A percentile compares a stretch with the other conserved stretches of the same genome.
These are phyloP conservation scores for Pseudococcus jackbeardsleyi DNA, from an alignment of 2,888 invertebrate species.

Conservation along the genomic window DNA sequence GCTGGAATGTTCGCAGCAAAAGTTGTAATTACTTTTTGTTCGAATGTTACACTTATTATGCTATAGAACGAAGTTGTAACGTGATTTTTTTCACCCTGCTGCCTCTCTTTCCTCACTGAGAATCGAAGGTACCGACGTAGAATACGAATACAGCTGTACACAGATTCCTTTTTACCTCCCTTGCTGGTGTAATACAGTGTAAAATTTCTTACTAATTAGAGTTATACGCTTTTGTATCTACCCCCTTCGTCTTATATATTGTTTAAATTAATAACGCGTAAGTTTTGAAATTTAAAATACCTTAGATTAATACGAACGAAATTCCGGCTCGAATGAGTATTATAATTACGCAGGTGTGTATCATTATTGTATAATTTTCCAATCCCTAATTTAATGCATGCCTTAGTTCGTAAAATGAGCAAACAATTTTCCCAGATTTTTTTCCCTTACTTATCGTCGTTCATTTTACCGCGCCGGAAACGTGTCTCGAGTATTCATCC, in stretches of 20 bases:
- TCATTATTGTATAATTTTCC: conserved; percentile 37
- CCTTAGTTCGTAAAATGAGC: neutral
- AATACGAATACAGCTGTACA: neutral
- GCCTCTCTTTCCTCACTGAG: neutral
- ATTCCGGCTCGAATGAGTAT: neutral
- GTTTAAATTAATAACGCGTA: conserved; percentile 32
- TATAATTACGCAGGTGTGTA: conserved; percentile 27
- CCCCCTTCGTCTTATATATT: neutral
- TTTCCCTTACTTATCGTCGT: neutral
- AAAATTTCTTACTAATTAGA: conserved; percentile 18
- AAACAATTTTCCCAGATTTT: neutral
- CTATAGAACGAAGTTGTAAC: neutral
- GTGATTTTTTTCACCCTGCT: neutral
- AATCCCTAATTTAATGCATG: conserved; percentile 12
- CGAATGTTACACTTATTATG: conserved; percentile 1
- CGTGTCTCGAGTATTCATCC: neutral
- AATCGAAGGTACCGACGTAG: neutral
- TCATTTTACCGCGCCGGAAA: no score
- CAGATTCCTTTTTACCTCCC: neutral
- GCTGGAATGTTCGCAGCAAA: neutral
- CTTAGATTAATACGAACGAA: neutral
- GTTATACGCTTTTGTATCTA: neutral
- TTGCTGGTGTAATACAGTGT: neutral
- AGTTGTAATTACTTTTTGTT: conserved; percentile 47
- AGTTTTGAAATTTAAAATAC: conserved; percentile 29